These are phyloP conservation scores for Meda fulgida DNA, from an alignment of 2,797 vertebrate species.

Conservation along the genomic window DNA sequence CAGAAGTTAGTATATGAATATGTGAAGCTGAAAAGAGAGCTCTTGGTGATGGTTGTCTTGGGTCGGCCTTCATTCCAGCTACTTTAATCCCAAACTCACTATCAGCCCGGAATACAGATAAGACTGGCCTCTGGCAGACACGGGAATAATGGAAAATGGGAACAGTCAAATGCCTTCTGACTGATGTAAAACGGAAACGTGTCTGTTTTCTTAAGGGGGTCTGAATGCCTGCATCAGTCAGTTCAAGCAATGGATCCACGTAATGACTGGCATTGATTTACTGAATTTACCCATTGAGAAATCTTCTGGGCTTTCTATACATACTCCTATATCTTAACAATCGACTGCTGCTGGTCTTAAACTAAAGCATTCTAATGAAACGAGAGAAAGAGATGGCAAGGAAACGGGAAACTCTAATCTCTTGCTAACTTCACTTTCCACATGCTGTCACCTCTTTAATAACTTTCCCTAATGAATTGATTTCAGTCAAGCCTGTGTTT, in stretches of 20 bases:
- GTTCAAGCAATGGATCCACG: neutral
- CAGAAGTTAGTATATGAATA: neutral
- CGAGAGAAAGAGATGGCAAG: conserved; percentile 5
- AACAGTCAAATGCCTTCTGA: conserved; percentile 70
- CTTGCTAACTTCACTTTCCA: conserved; percentile 33
- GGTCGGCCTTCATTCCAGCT: conserved; percentile 69
- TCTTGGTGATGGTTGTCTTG: conserved; percentile 55
- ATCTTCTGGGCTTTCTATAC: neutral
- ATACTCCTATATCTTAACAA: neutral
- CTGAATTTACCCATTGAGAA: neutral
- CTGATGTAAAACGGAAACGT: conserved; percentile 70
- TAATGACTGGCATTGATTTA: neutral
- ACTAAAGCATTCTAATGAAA: neutral
- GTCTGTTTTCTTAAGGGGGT: conserved; percentile 40
- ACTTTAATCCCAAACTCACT: conserved; percentile 78
- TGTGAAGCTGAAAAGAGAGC: conserved; percentile 59
- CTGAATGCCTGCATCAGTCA: conserved; percentile 4
- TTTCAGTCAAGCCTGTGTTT: conserved; percentile 71
- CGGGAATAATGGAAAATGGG: conserved; percentile 74
- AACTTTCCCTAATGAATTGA: conserved; percentile 58
- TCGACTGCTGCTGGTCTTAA: neutral
- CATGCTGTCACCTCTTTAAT: conserved; percentile 36
- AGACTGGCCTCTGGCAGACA: conserved; percentile 74
- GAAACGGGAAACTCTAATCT: conserved; percentile 32
- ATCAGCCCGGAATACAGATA: conserved; percentile 79